Evolutionary conservation across 2,888 invertebrate genomes (phyloP), one percentile per base, ranked within the genome.

Genomic region (Elysia crispata): DNA sequence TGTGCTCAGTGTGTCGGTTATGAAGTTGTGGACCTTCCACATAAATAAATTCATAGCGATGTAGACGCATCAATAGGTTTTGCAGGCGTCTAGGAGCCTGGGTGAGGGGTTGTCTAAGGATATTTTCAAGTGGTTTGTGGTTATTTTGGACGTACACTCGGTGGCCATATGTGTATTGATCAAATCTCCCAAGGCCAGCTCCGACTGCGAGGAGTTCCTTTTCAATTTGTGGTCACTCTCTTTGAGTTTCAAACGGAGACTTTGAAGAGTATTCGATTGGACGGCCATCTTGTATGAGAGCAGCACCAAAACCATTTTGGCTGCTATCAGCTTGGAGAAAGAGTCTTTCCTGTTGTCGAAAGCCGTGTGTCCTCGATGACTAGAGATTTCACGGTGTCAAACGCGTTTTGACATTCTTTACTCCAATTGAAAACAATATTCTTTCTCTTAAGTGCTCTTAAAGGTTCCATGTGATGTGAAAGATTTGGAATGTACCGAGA

Each of bases 371-470:
- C 41, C 15, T 75, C 1, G 0, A 70, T 64, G 3, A 83, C 54
- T 1, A 49, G 23, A 15, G 49, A 1, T 25, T 83, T 82, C 41
- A 81, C 69, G 15, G 11, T 23, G 18, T 70, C 31, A 69, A 69
- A 23, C 8, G 83, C 80, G 20, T 20, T 57, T 50, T 78, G 73
- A 70, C 74, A 74, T 18, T 60, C 69, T 1, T 1, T 20, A 8
- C 80, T 73, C 82, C 83, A 84, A 6, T 75, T 70, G 76, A 81
- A 83, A 18, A 41, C 70, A 0, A 33, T 11, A 33, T 78, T 77
- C 50, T 82, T 85, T 25, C 81, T 77, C 15, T 80, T 78, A 0
- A 86, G 76, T 66, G 25, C 5, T 60, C 83, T 20, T n/a, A 81
- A 57, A 18, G 83, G 79, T 30, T 76, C 77, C 0, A 77, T 25